Conservation (phyloP, 2,113 vertebrate genomes). For the Pampusana beccarii region DNA sequence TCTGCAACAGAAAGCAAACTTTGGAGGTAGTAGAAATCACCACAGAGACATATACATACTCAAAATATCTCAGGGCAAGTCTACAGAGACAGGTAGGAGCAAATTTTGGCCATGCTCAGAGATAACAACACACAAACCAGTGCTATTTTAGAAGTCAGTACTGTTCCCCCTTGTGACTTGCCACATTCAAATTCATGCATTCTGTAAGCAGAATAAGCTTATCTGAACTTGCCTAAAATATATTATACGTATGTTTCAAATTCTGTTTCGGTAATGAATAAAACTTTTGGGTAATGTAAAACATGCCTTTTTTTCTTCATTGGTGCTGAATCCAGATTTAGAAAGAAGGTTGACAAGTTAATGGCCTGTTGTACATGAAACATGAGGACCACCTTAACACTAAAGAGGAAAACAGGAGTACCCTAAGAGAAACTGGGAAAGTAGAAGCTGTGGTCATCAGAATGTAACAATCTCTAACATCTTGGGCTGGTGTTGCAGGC, state of each 20-base stretch:
- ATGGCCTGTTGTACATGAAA: not conserved
- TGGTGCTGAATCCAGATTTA: not conserved
- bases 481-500: not conserved
- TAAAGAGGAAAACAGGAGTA: not conserved
- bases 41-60: not conserved
- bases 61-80: not conserved
- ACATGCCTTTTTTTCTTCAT: not conserved
- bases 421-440: not conserved
- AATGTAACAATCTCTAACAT: not conserved
- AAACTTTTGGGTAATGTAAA: not conserved
- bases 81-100: not conserved
- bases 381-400: not conserved
- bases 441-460: not conserved
- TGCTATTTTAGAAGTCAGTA: not conserved
- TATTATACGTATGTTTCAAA: not conserved
- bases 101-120: not conserved
- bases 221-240: not conserved
- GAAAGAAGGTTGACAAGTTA: not conserved
- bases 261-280: not conserved
- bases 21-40: not conserved
- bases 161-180: not conserved
- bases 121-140: not conserved
- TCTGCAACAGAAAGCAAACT: not conserved
- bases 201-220: not conserved
- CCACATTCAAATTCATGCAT: not conserved